Evolutionary conservation across 2,113 vertebrate genomes (phyloP).

Genomic region (Grallaria varia): DNA sequence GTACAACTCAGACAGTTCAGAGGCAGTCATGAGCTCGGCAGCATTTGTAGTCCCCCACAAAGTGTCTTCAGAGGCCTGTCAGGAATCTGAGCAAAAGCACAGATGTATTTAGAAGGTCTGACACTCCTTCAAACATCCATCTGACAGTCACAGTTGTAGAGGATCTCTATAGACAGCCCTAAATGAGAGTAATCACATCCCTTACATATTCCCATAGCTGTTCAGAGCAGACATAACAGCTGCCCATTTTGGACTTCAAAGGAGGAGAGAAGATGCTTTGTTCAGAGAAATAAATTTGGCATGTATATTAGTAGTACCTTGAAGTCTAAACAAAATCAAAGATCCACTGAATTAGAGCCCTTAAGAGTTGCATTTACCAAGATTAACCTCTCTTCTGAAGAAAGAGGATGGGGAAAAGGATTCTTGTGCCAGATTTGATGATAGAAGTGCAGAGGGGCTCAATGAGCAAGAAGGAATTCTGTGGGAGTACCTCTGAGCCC

Average conservation of each 20-base stretch:
- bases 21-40: background rate
- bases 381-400: background rate
- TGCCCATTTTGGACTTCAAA: background rate
- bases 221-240: background rate
- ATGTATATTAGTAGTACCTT: background rate
- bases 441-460: background rate
- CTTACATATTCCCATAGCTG: background rate
- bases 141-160: background rate
- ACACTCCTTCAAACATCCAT: background rate
- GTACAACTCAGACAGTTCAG: background rate
- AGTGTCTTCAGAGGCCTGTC: background rate
- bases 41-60: background rate
- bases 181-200: background rate
- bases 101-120: background rate
- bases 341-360: background rate
- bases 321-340: background rate
- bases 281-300: background rate
- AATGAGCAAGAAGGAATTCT: background rate
- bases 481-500: background rate
- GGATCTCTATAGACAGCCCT: background rate
- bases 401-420: background rate
- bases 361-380: background rate
- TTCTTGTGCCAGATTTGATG: background rate
- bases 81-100: background rate
- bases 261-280: background rate